These are phyloP conservation scores for Papilio gigon DNA, from an alignment of 2,888 invertebrate genomes.

Conservation along the genomic window DNA sequence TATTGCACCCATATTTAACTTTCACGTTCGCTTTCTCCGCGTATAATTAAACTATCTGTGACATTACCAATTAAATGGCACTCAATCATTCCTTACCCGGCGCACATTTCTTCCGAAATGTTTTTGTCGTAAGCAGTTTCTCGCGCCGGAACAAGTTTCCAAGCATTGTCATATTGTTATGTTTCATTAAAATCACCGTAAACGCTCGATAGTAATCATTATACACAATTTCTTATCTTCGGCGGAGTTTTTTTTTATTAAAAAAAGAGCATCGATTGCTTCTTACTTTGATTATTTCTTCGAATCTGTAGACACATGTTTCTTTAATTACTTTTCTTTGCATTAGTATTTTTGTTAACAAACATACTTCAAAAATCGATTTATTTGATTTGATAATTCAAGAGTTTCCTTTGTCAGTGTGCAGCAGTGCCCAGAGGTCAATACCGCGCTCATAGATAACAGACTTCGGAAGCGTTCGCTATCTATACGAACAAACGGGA, in stretches of 20 bases:
- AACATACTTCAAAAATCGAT: too few species aligned
- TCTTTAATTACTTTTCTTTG: too few species aligned
- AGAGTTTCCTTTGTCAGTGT: background rate
- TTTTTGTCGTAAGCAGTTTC: slow-evolving; percentile 25
- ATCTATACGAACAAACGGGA: slow-evolving; percentile 57
- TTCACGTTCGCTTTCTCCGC: slow-evolving; percentile 33
- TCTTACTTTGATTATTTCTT: too few species aligned
- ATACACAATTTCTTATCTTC: background rate
- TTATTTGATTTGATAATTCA: background rate
- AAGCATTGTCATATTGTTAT: slow-evolving; percentile 28
- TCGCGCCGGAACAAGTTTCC: slow-evolving; percentile 5
- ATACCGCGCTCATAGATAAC: slow-evolving; percentile 33
- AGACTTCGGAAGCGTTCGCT: slow-evolving; percentile 46
- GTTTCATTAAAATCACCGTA: slow-evolving; percentile 15
- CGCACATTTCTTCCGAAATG: background rate
- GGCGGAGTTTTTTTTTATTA: background rate
- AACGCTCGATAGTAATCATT: background rate
- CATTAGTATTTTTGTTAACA: too few species aligned
- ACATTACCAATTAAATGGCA: slow-evolving; percentile 30
- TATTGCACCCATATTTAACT: slow-evolving; percentile 26
- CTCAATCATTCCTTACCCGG: slow-evolving; percentile 36
- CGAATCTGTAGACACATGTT: too few species aligned
- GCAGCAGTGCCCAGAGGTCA: background rate
- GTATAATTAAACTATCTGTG: slow-evolving; percentile 35
- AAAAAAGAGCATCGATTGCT: too few species aligned